Percentiles rank a stretch among this genome's conserved stretches.
phyloP scores from a whole-genome alignment of 2,113 vertebrate species.

The Chrysemys picta region DNA sequence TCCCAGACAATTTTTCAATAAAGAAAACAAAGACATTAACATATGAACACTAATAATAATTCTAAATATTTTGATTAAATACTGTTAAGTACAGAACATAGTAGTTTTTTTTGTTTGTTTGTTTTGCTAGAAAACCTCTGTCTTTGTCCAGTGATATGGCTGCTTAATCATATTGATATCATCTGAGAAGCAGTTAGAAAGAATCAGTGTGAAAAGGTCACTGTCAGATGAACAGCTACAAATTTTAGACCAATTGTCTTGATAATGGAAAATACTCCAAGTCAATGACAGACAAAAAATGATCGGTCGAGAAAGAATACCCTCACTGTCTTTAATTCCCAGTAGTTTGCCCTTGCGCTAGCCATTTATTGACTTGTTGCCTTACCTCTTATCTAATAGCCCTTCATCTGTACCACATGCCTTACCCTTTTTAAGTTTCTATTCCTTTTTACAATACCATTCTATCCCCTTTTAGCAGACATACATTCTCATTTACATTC shows the following conservation, averaged over 20 bases:
- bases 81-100: not conserved
- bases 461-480: not conserved
- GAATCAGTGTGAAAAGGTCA: slow-evolving; percentile 62
- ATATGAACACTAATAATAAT: not conserved
- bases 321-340: not conserved
- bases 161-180: slow-evolving; percentile 62
- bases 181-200: slow-evolving; percentile 55
- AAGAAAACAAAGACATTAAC: not conserved
- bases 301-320: not conserved
- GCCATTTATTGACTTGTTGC: not conserved
- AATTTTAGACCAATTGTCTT: slow-evolving; percentile 31
- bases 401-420: not conserved
- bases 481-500: not conserved
- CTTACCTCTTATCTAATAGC: not conserved
- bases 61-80: not conserved
- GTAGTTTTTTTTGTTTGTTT: not conserved
- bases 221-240: slow-evolving; percentile 32
- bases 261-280: slow-evolving; percentile 38
- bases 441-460: not conserved
- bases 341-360: not conserved
- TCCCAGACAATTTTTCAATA: not conserved
- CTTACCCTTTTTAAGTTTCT: not conserved
- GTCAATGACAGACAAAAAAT: not conserved
- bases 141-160: slow-evolving; percentile 49
- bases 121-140: not conserved